phyloP scores from a whole-genome alignment of 2,888 invertebrate species.

The Drosophila putrida region DNA sequence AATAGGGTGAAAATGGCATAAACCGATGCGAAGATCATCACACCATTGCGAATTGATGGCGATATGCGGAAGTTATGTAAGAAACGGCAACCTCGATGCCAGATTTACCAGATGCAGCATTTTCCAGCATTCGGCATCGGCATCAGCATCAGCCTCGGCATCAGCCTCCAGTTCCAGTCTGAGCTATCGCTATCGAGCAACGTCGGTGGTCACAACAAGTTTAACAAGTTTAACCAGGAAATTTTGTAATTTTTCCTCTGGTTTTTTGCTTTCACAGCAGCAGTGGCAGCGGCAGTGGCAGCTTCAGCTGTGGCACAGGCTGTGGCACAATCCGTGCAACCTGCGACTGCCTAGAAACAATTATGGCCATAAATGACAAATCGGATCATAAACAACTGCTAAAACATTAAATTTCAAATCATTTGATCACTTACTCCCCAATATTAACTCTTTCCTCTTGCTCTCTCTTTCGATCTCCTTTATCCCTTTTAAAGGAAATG shows the following conservation, averaged over 20 bases:
- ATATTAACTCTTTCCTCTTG: background rate
- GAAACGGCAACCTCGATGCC: conserved; percentile 39
- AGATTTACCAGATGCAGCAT: conserved; percentile 17
- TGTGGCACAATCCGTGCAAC: conserved; percentile 20
- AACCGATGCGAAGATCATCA: conserved; percentile 54
- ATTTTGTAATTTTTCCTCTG: conserved; percentile 76
- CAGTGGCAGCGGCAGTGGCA: conserved; percentile 5
- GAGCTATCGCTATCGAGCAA: conserved; percentile 36
- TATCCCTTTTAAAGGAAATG: no score
- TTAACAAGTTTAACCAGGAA: conserved; percentile 80
- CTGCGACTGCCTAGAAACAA: conserved; percentile 61
- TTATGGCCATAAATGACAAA: conserved; percentile 58
- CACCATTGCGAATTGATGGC: conserved; percentile 63
- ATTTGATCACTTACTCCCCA: background rate
- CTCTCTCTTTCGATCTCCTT: no score
- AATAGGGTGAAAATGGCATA: conserved; percentile 56
- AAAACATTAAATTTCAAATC: conserved; percentile 21
- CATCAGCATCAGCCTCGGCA: conserved; percentile 27
- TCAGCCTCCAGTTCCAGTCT: conserved; percentile 20
- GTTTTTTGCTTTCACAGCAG: conserved; percentile 59
- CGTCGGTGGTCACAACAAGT: conserved; percentile 65
- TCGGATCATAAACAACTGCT: conserved; percentile 60
- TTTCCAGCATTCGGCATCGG: conserved; percentile 29
- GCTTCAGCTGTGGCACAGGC: conserved; percentile 23
- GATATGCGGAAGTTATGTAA: conserved; percentile 77